Conservation (phyloP, 2,797 vertebrate species). For the Myotis pilosus region DNA sequence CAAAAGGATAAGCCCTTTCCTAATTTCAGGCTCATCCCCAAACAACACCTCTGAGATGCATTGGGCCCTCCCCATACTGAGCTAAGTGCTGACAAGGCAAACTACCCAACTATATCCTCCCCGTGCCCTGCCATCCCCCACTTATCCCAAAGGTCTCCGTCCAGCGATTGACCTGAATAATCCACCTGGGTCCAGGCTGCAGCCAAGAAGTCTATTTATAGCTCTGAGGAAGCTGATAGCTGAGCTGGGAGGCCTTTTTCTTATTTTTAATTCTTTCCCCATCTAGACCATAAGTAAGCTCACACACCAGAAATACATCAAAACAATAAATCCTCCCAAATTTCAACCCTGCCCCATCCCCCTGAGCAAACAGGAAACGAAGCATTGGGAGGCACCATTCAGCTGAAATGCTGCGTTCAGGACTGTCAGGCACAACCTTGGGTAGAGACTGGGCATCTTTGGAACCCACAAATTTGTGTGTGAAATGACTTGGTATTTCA, state of each 20-base stretch:
- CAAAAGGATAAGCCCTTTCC: background rate
- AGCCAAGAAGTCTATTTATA: background rate
- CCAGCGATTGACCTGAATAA: background rate
- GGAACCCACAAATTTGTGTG: background rate
- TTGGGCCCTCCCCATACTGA: background rate
- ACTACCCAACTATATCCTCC: background rate
- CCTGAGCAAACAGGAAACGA: background rate
- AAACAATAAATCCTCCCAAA: background rate
- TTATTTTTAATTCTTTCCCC: background rate
- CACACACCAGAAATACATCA: background rate
- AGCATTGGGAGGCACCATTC: background rate
- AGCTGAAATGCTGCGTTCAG: background rate
- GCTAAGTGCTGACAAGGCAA: background rate
- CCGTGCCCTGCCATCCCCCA: background rate
- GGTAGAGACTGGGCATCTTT: background rate
- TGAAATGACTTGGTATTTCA: background rate
- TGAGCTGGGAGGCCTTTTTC: background rate
- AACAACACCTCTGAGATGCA: background rate
- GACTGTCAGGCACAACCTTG: background rate
- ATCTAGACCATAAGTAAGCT: background rate
- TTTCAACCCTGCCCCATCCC: background rate
- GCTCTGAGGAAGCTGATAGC: background rate
- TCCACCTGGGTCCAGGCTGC: background rate
- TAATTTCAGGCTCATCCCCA: background rate
- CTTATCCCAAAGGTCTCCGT: background rate